These are phyloP conservation scores for Argyresthia goedartella DNA, from an alignment of 2,888 invertebrate genomes.

Conservation along the genomic window DNA sequence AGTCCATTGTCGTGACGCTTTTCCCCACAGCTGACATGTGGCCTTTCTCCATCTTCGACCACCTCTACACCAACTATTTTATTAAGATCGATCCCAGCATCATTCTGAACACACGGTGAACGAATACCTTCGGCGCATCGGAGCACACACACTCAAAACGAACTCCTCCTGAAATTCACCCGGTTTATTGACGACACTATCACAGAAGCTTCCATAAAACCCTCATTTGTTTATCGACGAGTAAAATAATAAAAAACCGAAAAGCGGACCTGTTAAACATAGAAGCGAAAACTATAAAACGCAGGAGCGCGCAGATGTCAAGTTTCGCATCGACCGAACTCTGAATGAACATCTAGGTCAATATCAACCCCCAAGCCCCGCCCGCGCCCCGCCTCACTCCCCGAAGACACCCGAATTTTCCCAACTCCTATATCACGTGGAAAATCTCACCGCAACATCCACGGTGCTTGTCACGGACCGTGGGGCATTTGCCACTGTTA, in stretches of 20 bases:
- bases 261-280: conserved; percentile 29
- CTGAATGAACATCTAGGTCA: conserved; percentile 71
- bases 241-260: conserved; percentile 28
- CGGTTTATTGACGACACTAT: too few relatives aligned
- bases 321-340: conserved; percentile 70
- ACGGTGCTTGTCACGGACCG: background rate
- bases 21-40: conserved; percentile 39
- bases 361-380: conserved; percentile 60
- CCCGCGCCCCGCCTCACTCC: conserved; percentile 28
- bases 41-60: conserved; percentile 27
- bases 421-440: conserved; percentile 42
- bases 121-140: too few relatives aligned
- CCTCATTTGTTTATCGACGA: too few relatives aligned
- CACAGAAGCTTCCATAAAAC: too few relatives aligned
- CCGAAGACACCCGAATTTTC: conserved; percentile 38
- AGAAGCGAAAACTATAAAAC: conserved; percentile 53
- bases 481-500: background rate
- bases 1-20: conserved; percentile 40
- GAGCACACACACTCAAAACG: too few relatives aligned
- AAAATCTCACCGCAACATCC: conserved; percentile 14
- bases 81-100: conserved; percentile 26
- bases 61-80: conserved; percentile 24
- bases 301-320: conserved; percentile 69
- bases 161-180: too few relatives aligned
- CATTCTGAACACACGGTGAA: conserved; percentile 23